A percentile compares a stretch with the other conserved stretches of the same genome.
Evolutionary conservation across 2,888 invertebrate genomes (phyloP).

Genomic region (Caenorhabditis uteleia): DNA sequence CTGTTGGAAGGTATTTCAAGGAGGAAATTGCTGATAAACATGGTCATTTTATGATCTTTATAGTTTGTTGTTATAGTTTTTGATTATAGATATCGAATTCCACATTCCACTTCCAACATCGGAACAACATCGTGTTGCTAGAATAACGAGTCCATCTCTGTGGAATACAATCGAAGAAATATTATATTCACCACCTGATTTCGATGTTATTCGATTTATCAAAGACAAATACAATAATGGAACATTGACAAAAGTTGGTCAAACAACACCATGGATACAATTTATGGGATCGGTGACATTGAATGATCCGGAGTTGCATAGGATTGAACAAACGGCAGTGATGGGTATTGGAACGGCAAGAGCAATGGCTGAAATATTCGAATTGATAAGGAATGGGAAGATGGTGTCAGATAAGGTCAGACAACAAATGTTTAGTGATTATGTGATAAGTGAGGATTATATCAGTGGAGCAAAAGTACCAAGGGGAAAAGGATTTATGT

Average conservation of each 20-base stretch:
- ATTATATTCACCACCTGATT: constrained; percentile 27
- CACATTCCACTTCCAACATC: constrained; percentile 50
- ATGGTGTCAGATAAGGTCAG: constrained; percentile 12
- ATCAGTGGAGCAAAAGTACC: constrained; percentile 38
- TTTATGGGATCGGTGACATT: constrained; percentile 51
- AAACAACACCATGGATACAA: constrained; percentile 33
- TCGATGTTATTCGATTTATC: constrained; percentile 25
- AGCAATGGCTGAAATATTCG: constrained; percentile 54
- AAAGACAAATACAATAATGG: constrained; percentile 21
- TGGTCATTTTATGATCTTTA: constrained; percentile 26
- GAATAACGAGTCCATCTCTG: constrained; percentile 41
- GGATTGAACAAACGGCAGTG: constrained; percentile 57
- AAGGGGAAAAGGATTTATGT: constrained; percentile 40
- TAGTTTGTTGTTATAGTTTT: background rate
- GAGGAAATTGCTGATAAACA: constrained; percentile 55
- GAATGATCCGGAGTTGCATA: constrained; percentile 60
- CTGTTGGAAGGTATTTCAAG: constrained; percentile 66
- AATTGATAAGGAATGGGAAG: constrained; percentile 17
- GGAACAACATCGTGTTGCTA: constrained; percentile 50
- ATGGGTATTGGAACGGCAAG: constrained; percentile 58
- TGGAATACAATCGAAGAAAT: constrained; percentile 40
- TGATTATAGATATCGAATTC: constrained; percentile 56
- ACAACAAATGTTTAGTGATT: constrained; percentile 17
- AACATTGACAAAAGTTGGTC: constrained; percentile 19
- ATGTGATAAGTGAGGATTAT: constrained; percentile 25